Evolutionary conservation across 30 jellyfish, hydroid and myxozoan genomes (phyloP), one percentile per base, ranked within the genome.

Genomic region (Pseudorhiza aurosa): DNA sequence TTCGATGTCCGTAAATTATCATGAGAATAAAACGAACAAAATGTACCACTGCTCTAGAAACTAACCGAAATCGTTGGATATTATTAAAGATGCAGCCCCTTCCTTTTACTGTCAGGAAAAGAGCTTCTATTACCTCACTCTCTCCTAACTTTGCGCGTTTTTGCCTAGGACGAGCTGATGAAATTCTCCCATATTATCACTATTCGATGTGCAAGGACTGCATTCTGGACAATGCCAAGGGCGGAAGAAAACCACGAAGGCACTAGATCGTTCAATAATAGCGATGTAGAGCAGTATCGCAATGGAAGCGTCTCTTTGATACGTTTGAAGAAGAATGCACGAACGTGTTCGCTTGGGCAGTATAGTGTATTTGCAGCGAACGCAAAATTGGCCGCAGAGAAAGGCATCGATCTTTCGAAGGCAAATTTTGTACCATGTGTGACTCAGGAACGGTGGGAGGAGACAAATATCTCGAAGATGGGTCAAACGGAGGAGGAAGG

Each of bases 301-400:
- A n/a, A 36, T 2, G 58, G 64, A 17, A 12, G 22, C 9, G 42
- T 25, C 8, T 72, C 86, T 25, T 18, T 72, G 67, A 39, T 72
- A 4, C 68, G 75, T 12, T 18, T 70, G 29, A 56, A 72, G 44
- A 36, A 22, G 75, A 30, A 53, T 4, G 27, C 75, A 2, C 2
- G 22, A 3, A 22, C 50, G 17, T 64, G 18, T 4, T 6, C 21
- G 5, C 57, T 50, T 28, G 85, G 72, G 50, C 44, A 71, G 72
- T 49, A 72, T 40, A 72, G 86, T 37, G 72, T 49, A n/a, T 72
- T 72, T 72, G 86, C 86, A 4, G 86, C 75, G 24, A 72, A 72
- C 55, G 75, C 75, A 39, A 72, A 56, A 57, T 30, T 72, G 33
- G 14, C 72, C 17, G 55, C 51, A 27, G 67, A 72, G 29, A 15